Evolutionary conservation across 2,888 invertebrate genomes (phyloP).

Genomic region (Idaea straminata): DNA sequence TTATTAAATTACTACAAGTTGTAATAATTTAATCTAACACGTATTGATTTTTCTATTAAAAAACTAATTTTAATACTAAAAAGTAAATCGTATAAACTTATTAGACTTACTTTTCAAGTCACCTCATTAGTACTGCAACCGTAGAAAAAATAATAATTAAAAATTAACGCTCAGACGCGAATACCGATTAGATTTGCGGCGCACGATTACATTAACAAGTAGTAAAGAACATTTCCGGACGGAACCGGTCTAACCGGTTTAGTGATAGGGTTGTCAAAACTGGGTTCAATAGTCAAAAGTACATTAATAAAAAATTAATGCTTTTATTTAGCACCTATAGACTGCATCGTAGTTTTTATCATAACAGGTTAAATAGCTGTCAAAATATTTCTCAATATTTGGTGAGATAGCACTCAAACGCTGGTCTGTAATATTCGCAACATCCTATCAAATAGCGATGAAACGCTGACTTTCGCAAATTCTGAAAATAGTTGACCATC

Average conservation of each 20-base stretch:
- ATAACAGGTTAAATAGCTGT: too few relatives aligned
- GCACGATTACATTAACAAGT: constrained; percentile 67
- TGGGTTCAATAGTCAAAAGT: background rate
- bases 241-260: constrained; percentile 63
- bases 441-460: too few relatives aligned
- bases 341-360: too few relatives aligned
- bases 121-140: constrained; percentile 21
- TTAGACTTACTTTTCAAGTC: background rate
- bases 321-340: too few relatives aligned
- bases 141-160: constrained; percentile 27
- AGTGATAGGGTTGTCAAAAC: constrained; percentile 28
- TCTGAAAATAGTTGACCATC: too few relatives aligned
- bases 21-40: background rate
- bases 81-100: background rate
- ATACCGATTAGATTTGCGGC: constrained; percentile 60
- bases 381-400: too few relatives aligned
- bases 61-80: constrained; percentile 18
- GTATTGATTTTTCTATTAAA: background rate
- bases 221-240: constrained; percentile 63
- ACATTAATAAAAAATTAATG: too few relatives aligned
- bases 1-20: too few relatives aligned
- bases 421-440: too few relatives aligned
- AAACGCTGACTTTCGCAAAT: too few relatives aligned
- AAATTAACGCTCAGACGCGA: constrained; percentile 20
- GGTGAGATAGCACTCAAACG: too few relatives aligned